Evolutionary conservation across 1,140 invertebrate species (phyloP), one percentile per base, ranked within the genome.

Genomic region (Phthorimaea operculella): DNA sequence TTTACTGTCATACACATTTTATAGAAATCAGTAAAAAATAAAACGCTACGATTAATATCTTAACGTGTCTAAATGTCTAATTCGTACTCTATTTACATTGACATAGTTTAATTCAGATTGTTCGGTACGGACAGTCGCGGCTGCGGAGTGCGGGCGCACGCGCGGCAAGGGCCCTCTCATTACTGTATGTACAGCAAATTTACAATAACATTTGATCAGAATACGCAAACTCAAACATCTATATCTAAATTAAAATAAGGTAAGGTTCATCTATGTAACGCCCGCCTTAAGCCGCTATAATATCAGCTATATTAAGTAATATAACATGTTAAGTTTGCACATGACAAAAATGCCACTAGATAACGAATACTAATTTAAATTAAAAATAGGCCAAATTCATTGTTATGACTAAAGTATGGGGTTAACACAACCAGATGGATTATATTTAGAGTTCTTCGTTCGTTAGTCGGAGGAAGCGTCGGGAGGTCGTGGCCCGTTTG

Each of bases 71-170:
- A 76, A 67, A 70, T 67, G 66, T 75, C 76, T 80, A 80, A 80
- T 76, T 83, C 74, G 79, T 80, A 83, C 68, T 74, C 70, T 84
- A 84, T 84, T 81, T 84, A 84, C 81, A 84, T 72, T 66, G 71
- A 78, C 68, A 72, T 75, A 79, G 75, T 75, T 74, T 70, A 76
- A 77, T 74, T 74, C 64, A 76, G 70, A 75, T 80, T 81, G 79
- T 79, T 79, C 75, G 70, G 77, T 70, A 72, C 67, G 66, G 77
- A 76, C 74, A 74, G 71, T 70, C 64, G 71, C 70, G 66, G 53
- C 60, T 63, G 63, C 58, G 48, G 67, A n/a, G n/a, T n/a, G 70
- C 56, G 66, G 63, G 67, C 53, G 52, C 33, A 57, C 63, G 59
- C 66, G 66, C 71, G 62, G 63, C 68, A 66, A 67, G 65, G 60